Evolutionary conservation across 2,888 invertebrate species (phyloP), one percentile per base, ranked within the genome.

Genomic region (Cheilosia soror): DNA sequence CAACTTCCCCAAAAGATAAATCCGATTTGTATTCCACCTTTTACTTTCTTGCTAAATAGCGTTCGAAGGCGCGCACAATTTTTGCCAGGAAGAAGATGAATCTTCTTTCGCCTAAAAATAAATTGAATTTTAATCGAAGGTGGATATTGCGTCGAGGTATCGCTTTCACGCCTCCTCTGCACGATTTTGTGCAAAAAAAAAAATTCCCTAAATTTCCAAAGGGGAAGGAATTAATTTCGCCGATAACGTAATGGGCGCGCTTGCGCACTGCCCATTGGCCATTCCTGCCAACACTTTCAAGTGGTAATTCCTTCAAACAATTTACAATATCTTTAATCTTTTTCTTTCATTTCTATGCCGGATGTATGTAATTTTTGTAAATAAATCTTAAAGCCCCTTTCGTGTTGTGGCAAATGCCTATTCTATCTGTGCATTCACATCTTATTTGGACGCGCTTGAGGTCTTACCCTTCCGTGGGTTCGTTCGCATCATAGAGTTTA

Each of bases 111-210:
- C 25, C 44, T 60, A 53, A 60, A 57, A 78, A 78, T 66, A 78
- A 83, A 78, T 83, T 83, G 68, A 83, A 78, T 78, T 83, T 78
- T 78, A 83, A 83, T 78, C 83, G 83, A 69, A 69, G 78, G 78
- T 73, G 73, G 82, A 33, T 29, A 73, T 42, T 78, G 42, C 68
- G 29, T 62, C 71, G 72, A 55, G 57, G n/a, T n/a, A 47, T 33
- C 55, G 33, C 4, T 42, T 77, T 73, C 40, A 78, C 83, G 72
- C 83, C 83, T 73, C 51, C 51, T n/a, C 15, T 68, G 72, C 83
- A 83, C 78, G 83, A 83, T 73, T 51, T 25, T 51, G 15, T 42
- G 33, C 25, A 37, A 11, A 37, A 3, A 11, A 4, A 20, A 15
- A 66, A 68, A 83, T 83, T 83, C 62, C 68, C 73, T 73, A 69